Evolutionary conservation across 2,113 vertebrate species (phyloP), one percentile per base, ranked within the genome.

Genomic region (Baryphthengus martii): DNA sequence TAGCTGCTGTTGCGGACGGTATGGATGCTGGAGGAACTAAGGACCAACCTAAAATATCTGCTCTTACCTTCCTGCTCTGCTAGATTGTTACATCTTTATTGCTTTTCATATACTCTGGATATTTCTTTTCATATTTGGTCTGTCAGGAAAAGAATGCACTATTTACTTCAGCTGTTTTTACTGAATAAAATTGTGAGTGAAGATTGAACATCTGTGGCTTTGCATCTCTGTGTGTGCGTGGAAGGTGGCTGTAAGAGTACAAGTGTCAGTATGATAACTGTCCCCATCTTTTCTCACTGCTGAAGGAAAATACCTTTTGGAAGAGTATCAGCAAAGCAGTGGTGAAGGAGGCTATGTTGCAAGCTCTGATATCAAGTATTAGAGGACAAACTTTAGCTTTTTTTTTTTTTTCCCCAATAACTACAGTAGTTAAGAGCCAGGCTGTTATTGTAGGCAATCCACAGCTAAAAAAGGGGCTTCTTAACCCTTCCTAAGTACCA

Each of bases 1-100:
- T 10, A 4, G 19, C 5, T 44, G 71, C 49, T 68, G 71, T 12
- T 77, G 66, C 76, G 53, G 79, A 31, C 11, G 4, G 37, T 20
- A 6, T 3, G 37, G n/a, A 5, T 76, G 42, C 29, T 31, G 6
- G 62, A 77, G 44, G 39, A 83, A 0, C 62, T 20, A 2, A 9
- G 14, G n/a, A 66, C 61, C 2, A 3, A 31, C n/a, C 49, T 31
- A 7, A 24, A 50, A 31, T 0, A 0, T 58, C 50, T 45, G 33
- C 40, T 40, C 52, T 16, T 40, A 5, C 52, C 61, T 84, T 53
- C n/a, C 62, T 55, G 25, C 59, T 63, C 74, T 26, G 6, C 29
- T 23, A 28, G 1, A 1, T 33, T 33, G 18, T 25, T 58, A 4
- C 19, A 21, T 52, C 63, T 78, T 59, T 53, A 7, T 14, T 45